phyloP scores from a whole-genome alignment of 2,888 invertebrate genomes.

The Brachypterus glaber region DNA sequence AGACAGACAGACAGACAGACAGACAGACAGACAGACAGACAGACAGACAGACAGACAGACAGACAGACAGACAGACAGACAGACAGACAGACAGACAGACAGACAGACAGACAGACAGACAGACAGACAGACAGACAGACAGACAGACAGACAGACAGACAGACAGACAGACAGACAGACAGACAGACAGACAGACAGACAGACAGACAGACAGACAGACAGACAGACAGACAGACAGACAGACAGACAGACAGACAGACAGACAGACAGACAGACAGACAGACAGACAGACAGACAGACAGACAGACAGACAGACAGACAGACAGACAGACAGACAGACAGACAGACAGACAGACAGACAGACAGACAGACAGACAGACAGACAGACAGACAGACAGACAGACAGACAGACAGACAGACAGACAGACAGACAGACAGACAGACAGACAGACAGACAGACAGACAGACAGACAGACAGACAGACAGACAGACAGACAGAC shows the following conservation, averaged over 20 bases:
- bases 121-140: conserved; percentile 6
- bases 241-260: conserved; percentile 6
- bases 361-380: conserved; percentile 6
- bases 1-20: conserved; percentile 6
- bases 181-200: conserved; percentile 6
- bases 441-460: too few species aligned
- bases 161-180: conserved; percentile 6
- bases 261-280: conserved; percentile 6
- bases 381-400: conserved; percentile 6
- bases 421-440: background rate
- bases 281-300: conserved; percentile 6
- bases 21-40: conserved; percentile 6
- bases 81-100: conserved; percentile 6
- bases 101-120: conserved; percentile 6
- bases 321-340: conserved; percentile 6
- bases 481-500: too few species aligned
- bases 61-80: conserved; percentile 6
- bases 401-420: conserved; percentile 6
- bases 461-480: too few species aligned
- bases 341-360: conserved; percentile 6
- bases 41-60: conserved; percentile 6
- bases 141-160: conserved; percentile 6
- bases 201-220: conserved; percentile 6
- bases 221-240: conserved; percentile 6
- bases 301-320: conserved; percentile 6